Conservation (phyloP, 2,113 vertebrate species). For the Arothron firmamentum region DNA sequence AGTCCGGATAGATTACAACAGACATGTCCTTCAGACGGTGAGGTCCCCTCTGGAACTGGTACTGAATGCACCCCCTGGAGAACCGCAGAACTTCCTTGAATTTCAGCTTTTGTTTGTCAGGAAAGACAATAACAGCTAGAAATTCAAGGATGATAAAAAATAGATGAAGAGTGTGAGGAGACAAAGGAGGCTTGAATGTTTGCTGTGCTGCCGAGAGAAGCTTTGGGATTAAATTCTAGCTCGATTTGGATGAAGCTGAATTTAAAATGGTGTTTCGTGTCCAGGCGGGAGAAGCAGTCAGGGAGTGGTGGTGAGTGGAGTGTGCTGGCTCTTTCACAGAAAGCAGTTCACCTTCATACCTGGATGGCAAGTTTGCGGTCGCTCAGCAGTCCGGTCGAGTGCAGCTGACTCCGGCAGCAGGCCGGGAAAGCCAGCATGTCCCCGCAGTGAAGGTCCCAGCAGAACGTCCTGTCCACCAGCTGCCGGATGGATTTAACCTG, state of each 20-base stretch:
- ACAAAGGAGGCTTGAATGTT: conserved; percentile 45
- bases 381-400: conserved; percentile 74
- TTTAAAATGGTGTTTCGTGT: conserved; percentile 37
- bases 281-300: background rate
- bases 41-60: conserved; percentile 14
- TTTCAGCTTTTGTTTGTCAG: background rate
- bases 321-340: no score
- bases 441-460: conserved; percentile 81
- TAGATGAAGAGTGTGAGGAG: background rate
- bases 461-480: conserved; percentile 74
- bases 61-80: background rate
- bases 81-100: no score
- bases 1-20: conserved; percentile 22
- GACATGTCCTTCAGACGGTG: conserved; percentile 36
- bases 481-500: conserved; percentile 75
- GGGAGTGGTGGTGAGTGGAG: background rate
- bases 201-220: conserved; percentile 28
- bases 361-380: conserved; percentile 83
- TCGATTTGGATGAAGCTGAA: conserved; percentile 50
- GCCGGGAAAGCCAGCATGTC: conserved; percentile 84
- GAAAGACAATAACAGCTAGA: background rate
- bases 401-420: conserved; percentile 76
- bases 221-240: conserved; percentile 35
- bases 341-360: conserved; percentile 67
- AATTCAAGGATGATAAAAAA: background rate